Percentiles rank a stretch among this genome's conserved stretches.
phyloP scores from a whole-genome alignment of 1,140 invertebrate genomes.

The Dreissena rostriformis region DNA sequence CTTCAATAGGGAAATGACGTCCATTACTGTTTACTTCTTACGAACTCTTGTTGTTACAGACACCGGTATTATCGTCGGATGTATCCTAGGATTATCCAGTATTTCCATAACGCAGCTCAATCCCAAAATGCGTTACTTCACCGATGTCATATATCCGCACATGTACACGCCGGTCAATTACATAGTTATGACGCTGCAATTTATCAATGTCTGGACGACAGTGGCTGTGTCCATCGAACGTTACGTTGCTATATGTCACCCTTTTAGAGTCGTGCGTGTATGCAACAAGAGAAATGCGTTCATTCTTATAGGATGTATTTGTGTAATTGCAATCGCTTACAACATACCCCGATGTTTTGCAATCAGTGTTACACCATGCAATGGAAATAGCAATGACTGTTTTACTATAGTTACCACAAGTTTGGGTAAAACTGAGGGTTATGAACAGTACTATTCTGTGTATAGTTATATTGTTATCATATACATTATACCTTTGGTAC shows the following conservation, averaged over 20 bases:
- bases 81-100: constrained; percentile 82
- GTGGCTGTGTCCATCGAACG: constrained; percentile 78
- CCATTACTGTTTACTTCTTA: constrained; percentile 78
- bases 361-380: constrained; percentile 59
- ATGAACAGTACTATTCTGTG: constrained; percentile 66
- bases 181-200: constrained; percentile 77
- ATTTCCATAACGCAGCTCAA: constrained; percentile 57
- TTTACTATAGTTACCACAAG: constrained; percentile 61
- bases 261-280: constrained; percentile 70
- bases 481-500: constrained; percentile 70
- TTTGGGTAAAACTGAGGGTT: constrained; percentile 67
- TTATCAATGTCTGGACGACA: constrained; percentile 78
- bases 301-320: constrained; percentile 65
- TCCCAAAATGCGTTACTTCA: constrained; percentile 80
- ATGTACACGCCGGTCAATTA: constrained; percentile 71
- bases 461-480: constrained; percentile 73
- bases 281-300: constrained; percentile 71
- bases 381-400: constrained; percentile 53
- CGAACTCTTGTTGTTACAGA: constrained; percentile 76
- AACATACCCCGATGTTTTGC: constrained; percentile 78
- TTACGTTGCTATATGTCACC: constrained; percentile 78
- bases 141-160: constrained; percentile 72
- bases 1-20: constrained; percentile 76
- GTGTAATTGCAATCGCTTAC: constrained; percentile 69
- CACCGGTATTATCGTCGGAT: constrained; percentile 87